A percentile compares a stretch with the other conserved stretches of the same genome.
phyloP scores from a whole-genome alignment of 1,140 invertebrate genomes.

The Rhopalosiphum padi region DNA sequence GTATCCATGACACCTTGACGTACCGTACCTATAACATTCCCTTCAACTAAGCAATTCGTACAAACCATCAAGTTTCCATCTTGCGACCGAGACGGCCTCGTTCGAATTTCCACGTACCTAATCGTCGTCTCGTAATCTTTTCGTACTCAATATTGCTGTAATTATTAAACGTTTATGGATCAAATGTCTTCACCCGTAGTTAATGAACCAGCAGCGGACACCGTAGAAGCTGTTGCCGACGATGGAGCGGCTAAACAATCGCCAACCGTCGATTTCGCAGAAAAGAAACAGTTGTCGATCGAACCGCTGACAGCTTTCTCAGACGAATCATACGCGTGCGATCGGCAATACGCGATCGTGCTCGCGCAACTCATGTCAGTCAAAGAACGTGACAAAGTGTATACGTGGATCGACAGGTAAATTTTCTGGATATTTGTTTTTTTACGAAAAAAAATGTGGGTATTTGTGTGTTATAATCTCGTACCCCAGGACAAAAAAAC shows the following conservation, averaged over 20 bases:
- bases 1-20: not conserved
- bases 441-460: too few relatives aligned
- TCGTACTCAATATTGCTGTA: not conserved
- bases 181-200: not conserved
- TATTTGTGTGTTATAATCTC: too few relatives aligned
- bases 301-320: not conserved
- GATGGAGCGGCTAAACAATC: not conserved
- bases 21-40: not conserved
- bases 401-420: constrained; percentile 39
- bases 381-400: constrained; percentile 28
- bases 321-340: not conserved
- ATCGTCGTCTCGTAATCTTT: not conserved
- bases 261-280: not conserved
- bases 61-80: not conserved
- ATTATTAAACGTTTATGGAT: not conserved
- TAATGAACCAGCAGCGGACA: rapidly evolving
- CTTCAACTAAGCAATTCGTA: not conserved
- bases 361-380: constrained; percentile 8
- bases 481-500: too few relatives aligned
- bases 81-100: not conserved
- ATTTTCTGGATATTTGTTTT: not conserved
- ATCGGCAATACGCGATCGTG: constrained; percentile 30
- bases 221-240: not conserved
- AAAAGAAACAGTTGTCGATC: not conserved
- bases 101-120: not conserved